Conservation (phyloP, 23 tunicate genomes). For the Pegea sp. region DNA sequence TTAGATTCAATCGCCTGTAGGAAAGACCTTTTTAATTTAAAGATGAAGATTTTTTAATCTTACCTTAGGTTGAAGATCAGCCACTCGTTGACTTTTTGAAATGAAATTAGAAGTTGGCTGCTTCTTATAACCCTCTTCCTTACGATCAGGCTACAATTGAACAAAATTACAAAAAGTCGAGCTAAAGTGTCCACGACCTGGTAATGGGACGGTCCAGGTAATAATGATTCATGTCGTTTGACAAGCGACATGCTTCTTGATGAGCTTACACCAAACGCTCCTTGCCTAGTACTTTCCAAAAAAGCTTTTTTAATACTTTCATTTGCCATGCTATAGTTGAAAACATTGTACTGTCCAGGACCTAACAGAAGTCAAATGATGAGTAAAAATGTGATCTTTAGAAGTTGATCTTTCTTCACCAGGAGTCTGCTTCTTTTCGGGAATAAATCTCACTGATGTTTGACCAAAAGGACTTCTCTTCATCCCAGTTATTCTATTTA, state of each 20-base stretch:
- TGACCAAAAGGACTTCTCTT: constrained; percentile 90
- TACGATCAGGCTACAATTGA: constrained; percentile 39
- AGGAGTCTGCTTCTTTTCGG: constrained; percentile 21
- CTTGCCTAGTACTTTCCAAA: constrained; percentile 77
- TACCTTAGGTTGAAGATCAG: constrained; percentile 44
- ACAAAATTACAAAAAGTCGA: too few relatives aligned
- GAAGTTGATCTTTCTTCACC: constrained; percentile 2
- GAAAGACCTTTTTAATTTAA: neutral
- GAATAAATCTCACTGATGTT: constrained; percentile 72
- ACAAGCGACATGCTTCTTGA: constrained; percentile 71
- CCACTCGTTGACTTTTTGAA: constrained; percentile 41
- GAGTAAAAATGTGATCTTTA: too few relatives aligned
- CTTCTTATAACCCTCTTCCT: constrained; percentile 79
- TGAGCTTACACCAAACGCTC: constrained; percentile 70
- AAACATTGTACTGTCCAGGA: constrained; percentile 83
- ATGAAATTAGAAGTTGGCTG: constrained; percentile 77
- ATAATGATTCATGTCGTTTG: constrained; percentile 50
- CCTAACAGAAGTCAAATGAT: constrained; percentile 26
- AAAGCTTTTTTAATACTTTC: constrained; percentile 80
- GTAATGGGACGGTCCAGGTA: constrained; percentile 93
- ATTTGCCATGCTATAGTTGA: constrained; percentile 76
- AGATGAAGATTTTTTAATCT: neutral
- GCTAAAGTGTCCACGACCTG: constrained; percentile 23
- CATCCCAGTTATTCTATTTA: constrained; percentile 78
- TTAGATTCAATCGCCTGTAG: constrained; percentile 59